Evolutionary conservation across 2,888 invertebrate genomes (phyloP), one percentile per base, ranked within the genome.

Genomic region (Noctua fimbriata): DNA sequence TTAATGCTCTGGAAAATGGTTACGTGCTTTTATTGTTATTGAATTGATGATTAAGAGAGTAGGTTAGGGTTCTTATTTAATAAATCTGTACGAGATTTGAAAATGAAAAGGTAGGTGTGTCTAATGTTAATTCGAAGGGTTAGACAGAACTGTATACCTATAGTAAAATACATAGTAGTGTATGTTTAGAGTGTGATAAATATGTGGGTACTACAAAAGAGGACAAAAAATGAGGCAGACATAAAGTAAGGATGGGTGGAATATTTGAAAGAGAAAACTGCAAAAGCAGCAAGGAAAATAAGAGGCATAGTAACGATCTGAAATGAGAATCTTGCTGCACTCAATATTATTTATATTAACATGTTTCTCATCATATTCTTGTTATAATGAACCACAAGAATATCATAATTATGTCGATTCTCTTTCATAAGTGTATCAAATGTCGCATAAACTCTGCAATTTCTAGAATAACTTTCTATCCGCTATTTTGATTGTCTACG

Each of bases 11-110:
- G 72, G 66, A 69, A 81, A 74, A 69, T 74, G 28, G 52, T 73
- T 84, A 63, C 44, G 16, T 60, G 72, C 66, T 76, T 83, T 83
- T 83, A 73, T 74, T 74, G 60, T 52, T 79, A 24, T 67, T 78
- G 69, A 73, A 86, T 72, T 55, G 18, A 24, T 41, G 41, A 79
- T 73, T 58, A 75, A 55, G 14, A 63, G 66, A 63, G 24, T 66
- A 21, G 69, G 28, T 78, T 44, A 52, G 47, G 67, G n/a, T 67
- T 16, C 44, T 44, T 28, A 3, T 44, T 44, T n/a, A 41, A 67
- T 44, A 28, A 60, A 60, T 67, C 44, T 44, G 16, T 67, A n/a
- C 7, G 7, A n/a, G 16, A 67, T n/a, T 44, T 67, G 3, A 16
- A n/a, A 44, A 67, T 16, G 2, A 44, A 18, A 44, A 2, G 0